Conservation (phyloP, 2,113 vertebrate species). For the Phylloscopus trochiloides region DNA sequence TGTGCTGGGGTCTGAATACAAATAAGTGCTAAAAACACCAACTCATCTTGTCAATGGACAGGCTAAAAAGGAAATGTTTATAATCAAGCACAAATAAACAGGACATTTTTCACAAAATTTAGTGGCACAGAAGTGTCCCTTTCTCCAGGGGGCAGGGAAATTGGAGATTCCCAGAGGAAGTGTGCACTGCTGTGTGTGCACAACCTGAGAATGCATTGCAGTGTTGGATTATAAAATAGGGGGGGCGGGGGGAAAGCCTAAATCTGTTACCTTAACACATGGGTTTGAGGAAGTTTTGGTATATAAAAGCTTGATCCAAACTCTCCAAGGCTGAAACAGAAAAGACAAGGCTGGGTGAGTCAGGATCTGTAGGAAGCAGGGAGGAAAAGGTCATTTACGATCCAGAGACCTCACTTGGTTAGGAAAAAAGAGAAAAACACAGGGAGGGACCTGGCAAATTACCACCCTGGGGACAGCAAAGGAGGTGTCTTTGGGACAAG, state of each 20-base stretch:
- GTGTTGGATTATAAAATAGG: neutral
- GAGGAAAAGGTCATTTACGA: neutral
- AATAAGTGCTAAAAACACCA: neutral
- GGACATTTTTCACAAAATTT: neutral
- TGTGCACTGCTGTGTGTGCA: neutral
- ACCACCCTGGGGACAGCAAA: neutral
- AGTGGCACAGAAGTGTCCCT: neutral
- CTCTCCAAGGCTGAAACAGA: neutral
- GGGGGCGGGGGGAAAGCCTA: accelerated
- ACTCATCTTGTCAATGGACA: accelerated
- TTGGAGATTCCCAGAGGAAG: neutral
- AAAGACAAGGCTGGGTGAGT: neutral
- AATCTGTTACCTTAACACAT: accelerated
- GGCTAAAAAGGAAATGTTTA: neutral
- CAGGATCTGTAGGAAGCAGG: neutral
- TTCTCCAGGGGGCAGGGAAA: neutral
- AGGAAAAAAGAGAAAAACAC: neutral
- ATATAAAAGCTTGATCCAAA: neutral
- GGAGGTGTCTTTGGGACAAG: neutral
- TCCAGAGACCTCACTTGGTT: neutral
- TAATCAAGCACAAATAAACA: neutral
- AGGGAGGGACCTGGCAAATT: neutral
- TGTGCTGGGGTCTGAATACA: neutral
- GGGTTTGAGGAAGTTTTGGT: neutral
- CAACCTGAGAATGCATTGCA: too few relatives aligned